A percentile compares a stretch with the other conserved stretches of the same genome.
phyloP scores from a whole-genome alignment of 2,888 invertebrate genomes.

The Phrixothrix hirtus region DNA sequence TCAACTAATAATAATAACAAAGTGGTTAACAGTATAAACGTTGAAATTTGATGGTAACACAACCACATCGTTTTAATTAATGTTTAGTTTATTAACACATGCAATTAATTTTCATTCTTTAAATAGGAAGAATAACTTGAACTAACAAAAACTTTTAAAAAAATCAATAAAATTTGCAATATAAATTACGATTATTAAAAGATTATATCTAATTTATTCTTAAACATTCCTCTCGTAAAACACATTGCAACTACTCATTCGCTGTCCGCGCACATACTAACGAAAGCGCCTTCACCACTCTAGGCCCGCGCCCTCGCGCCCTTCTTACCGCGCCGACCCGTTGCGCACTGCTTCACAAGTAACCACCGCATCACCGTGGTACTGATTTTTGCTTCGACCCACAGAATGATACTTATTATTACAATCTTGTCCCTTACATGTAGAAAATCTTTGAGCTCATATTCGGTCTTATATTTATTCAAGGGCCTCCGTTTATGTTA shows the following conservation, averaged over 20 bases:
- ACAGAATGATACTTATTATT: slow-evolving; percentile 38
- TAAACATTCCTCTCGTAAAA: slow-evolving; percentile 13
- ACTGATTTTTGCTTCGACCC: slow-evolving; percentile 52
- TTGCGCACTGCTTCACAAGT: slow-evolving; percentile 56
- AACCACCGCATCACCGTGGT: slow-evolving; percentile 53
- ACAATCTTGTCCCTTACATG: slow-evolving; percentile 17
- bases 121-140: slow-evolving; percentile 9
- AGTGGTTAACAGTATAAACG: slow-evolving; percentile 23
- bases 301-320: slow-evolving; percentile 60
- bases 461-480: neutral
- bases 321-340: slow-evolving; percentile 57
- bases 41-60: slow-evolving; percentile 8
- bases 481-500: neutral
- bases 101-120: slow-evolving; percentile 17
- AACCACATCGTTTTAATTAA: slow-evolving; percentile 23
- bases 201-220: slow-evolving; percentile 23
- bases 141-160: slow-evolving; percentile 18
- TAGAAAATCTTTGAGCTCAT: slow-evolving; percentile 3
- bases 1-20: slow-evolving; percentile 35
- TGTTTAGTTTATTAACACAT: slow-evolving; percentile 2
- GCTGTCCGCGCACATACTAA: slow-evolving; percentile 54
- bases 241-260: slow-evolving; percentile 25
- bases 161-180: slow-evolving; percentile 9
- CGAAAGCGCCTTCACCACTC: slow-evolving; percentile 56
- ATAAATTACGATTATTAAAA: slow-evolving; percentile 15